Base-by-base conservation (phyloP, 2,797 vertebrate genomes). In the Chloroceryle inda region DNA sequence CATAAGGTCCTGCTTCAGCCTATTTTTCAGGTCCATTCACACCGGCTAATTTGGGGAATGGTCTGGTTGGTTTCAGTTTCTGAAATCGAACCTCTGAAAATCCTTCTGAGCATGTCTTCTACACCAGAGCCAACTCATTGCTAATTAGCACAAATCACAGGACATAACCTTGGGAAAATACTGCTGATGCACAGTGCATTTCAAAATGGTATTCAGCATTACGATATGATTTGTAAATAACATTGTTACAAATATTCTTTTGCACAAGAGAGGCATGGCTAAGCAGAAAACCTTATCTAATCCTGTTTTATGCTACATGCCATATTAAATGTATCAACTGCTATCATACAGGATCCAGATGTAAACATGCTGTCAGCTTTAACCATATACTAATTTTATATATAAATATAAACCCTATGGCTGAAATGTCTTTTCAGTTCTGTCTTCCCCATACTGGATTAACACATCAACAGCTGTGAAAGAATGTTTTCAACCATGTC, bases 221-320 rank as follows among this genome's bases (percentile, higher is more conserved):
- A 49, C 6, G 1, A 50, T 16, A 24, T n/a, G 72, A 55, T 88
- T 71, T 89, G 45, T 64, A 71, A 29, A 71, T 61, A 91, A 50
- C 15, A 31, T 74, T 79, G 52, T 84, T 88, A 69, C 20, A 91
- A 89, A 89, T 61, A 85, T 31, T 83, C 12, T 71, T 88, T 77
- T 74, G 52, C 53, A 66, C 29, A 40, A 88, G 52, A 94, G 74
- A 83, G 67, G 53, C 62, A 84, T 35, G 38, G 53, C 76, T 90
- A 84, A 93, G 85, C 56, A 79, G 77, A 93, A 93, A 94, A 85
- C 85, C 56, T 85, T 95, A 80, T 84, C 91, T 88, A 94, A 96
- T 95, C 92, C 73, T 85, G 58, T 91, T 94, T 85, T 85, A 89
- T 94, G 85, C 62, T 85, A 85, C 63, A 79, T 81, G 69, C 76